phyloP scores from a whole-genome alignment of 2,888 invertebrate species.

The Agrotis puta region DNA sequence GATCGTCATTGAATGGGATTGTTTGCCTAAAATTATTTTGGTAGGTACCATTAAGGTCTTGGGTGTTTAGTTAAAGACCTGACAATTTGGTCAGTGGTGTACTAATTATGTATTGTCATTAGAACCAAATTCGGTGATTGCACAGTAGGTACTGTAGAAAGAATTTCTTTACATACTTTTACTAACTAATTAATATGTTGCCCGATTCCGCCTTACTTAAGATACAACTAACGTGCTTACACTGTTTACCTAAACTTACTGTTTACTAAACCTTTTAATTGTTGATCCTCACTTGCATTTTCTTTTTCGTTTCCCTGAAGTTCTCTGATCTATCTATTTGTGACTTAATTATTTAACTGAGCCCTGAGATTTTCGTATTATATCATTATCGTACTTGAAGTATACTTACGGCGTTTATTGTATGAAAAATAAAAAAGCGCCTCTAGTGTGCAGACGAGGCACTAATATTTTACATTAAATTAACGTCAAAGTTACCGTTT shows the following conservation, averaged over 20 bases:
- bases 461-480: too few relatives aligned
- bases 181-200: neutral
- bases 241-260: too few relatives aligned
- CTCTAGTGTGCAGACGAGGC: too few relatives aligned
- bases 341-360: neutral
- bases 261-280: neutral
- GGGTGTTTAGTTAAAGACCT: conserved; percentile 11
- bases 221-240: neutral
- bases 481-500: too few relatives aligned
- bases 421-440: too few relatives aligned
- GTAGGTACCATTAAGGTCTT: conserved; percentile 10
- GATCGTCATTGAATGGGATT: conserved; percentile 43
- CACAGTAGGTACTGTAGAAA: neutral
- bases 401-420: too few relatives aligned
- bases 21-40: conserved; percentile 16
- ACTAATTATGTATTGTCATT: neutral
- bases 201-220: conserved; percentile 6
- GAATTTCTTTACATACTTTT: conserved; percentile 1
- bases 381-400: too few relatives aligned
- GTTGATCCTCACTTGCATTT: neutral
- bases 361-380: too few relatives aligned
- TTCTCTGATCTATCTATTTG: neutral
- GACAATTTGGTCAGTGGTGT: neutral
- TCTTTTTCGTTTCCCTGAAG: too few relatives aligned
- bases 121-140: neutral